phyloP scores from a whole-genome alignment of 1,140 invertebrate species.

The Pseudomyrmex pallidus region DNA sequence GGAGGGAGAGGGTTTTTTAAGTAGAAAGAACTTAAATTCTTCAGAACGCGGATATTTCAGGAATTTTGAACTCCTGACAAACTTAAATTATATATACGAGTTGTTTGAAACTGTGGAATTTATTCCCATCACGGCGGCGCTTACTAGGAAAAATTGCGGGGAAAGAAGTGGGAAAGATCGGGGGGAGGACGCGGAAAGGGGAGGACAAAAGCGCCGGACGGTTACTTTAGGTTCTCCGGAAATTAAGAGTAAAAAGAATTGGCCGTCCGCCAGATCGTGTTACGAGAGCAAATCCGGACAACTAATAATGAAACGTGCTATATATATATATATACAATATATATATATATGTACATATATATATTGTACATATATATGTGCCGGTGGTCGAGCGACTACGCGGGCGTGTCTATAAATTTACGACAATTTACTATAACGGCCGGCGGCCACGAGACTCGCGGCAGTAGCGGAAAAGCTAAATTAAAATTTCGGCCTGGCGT shows the following conservation, averaged over 20 bases:
- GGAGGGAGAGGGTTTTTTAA: background rate
- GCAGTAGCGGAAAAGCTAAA: constrained; percentile 46
- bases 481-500: constrained; percentile 61
- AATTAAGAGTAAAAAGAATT: constrained; percentile 71
- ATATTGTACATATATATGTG: background rate
- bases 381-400: constrained; percentile 45
- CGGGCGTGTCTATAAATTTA: constrained; percentile 70
- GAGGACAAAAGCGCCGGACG: constrained; percentile 35
- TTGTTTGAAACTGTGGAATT: constrained; percentile 25
- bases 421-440: constrained; percentile 75
- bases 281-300: constrained; percentile 70
- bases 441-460: constrained; percentile 49
- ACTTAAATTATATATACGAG: constrained; percentile 8
- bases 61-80: background rate
- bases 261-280: constrained; percentile 73
- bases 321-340: constrained; percentile 20
- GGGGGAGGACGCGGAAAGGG: background rate
- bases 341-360: too few relatives aligned
- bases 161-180: constrained; percentile 22
- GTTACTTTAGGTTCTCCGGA: constrained; percentile 58
- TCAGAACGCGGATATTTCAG: background rate
- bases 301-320: constrained; percentile 75
- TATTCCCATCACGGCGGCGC: constrained; percentile 26
- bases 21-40: background rate
- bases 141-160: constrained; percentile 36